Evolutionary conservation across 92 coral and sea anemone species (phyloP).

Genomic region (Zoanthus sociatus): DNA sequence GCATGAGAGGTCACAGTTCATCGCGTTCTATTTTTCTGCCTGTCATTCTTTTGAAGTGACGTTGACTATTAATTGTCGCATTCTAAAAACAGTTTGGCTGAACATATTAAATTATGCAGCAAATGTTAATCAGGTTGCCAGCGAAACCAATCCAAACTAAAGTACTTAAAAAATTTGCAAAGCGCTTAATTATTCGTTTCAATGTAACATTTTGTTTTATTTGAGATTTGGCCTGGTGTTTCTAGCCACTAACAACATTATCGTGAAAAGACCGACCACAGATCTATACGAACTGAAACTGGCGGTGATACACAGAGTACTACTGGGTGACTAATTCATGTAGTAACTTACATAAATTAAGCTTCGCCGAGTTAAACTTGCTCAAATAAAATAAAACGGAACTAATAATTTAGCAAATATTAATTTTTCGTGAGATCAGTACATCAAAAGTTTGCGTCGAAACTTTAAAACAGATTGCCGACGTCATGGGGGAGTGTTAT

Average conservation of each 20-base stretch:
- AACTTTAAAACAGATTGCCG: background rate
- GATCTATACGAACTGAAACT: background rate
- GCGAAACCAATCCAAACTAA: background rate
- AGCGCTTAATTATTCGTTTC: background rate
- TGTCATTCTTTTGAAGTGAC: slow-evolving; percentile 2
- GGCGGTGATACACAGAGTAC: background rate
- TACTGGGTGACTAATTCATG: background rate
- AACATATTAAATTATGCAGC: background rate
- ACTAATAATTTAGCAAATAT: background rate
- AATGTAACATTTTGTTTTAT: background rate
- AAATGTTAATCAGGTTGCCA: background rate
- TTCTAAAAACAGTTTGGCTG: background rate
- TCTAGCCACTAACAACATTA: background rate
- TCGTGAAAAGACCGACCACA: background rate
- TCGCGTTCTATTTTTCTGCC: background rate
- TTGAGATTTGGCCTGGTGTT: background rate
- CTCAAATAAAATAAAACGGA: background rate
- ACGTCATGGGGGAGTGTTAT: slow-evolving; percentile 3
- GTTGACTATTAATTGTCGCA: background rate
- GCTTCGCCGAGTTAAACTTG: background rate
- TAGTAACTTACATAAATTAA: background rate
- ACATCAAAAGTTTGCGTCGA: background rate
- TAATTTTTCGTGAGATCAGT: background rate
- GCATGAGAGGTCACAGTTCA: background rate
- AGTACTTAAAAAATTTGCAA: background rate